Evolutionary conservation across 2,888 invertebrate genomes (phyloP), one percentile per base, ranked within the genome.

Genomic region (Timema podura): DNA sequence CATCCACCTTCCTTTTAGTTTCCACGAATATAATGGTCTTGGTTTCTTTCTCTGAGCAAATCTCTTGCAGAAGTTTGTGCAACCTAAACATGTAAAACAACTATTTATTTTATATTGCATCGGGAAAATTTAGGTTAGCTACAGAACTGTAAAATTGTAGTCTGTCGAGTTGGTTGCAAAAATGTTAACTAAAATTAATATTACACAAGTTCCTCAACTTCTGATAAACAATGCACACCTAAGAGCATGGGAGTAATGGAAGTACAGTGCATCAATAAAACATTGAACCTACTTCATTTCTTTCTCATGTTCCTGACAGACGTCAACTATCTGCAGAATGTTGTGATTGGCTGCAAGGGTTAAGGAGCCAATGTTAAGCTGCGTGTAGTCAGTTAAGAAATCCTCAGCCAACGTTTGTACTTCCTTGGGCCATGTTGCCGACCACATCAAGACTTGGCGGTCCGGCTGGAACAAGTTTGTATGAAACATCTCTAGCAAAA

Each of bases 351-450:
- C 96, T 74, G 93, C 91, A 68, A 99, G 85, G 73, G 93, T 91
- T 13, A 98, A 84, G 0, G 98, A 96, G 13, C 99, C 99, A 75
- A 99, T 95, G 82, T 98, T 99, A 76, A 99, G 91, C 84, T 98
- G 98, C 75, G 96, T 90, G 81, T 97, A 97, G 79, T 98, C 93
- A 70, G 91, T 89, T 13, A 99, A 86, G 82, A 98, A 99, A 81
- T 99, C 98, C 78, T 96, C 93, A 0, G 99, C 99, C 71, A 99
- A 83, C 75, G 91, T 91, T 76, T 93, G 89, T 3, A 99, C 98
- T 84, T 99, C 99, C 78, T 96, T 97, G 0, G 99, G 99, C 99
- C 99, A 99, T 0, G 99, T 99, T 0, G 99, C 99, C 54, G 97
- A 97, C 96, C 98, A 99, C 99, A 99, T 99, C 57, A 98, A 85